A percentile compares a stretch with the other conserved stretches of the same genome.
phyloP scores from a whole-genome alignment of 2,797 vertebrate genomes.

The Triplophysa bombifrons region DNA sequence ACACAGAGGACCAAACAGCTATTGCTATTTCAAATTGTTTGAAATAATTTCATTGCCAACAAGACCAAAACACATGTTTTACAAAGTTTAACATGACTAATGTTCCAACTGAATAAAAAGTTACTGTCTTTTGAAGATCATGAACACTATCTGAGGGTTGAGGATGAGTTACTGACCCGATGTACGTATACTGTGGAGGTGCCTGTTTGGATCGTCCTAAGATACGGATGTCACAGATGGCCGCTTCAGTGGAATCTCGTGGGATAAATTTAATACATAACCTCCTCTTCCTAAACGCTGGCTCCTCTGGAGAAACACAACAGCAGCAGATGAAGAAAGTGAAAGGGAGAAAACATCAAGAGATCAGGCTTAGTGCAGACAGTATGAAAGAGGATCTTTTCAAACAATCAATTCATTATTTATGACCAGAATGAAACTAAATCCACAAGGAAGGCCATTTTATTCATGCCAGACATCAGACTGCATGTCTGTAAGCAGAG shows the following conservation, averaged over 20 bases:
- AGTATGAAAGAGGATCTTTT: constrained; percentile 25
- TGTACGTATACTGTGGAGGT: constrained; percentile 95
- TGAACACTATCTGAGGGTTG: no score
- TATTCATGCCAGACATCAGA: not conserved
- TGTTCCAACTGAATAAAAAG: no score
- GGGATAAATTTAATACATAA: constrained; percentile 98
- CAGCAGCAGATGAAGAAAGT: not conserved
- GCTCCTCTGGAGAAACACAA: constrained; percentile 82
- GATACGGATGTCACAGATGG: constrained; percentile 95
- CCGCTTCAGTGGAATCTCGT: constrained; percentile 96
- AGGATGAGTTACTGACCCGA: constrained; percentile 83
- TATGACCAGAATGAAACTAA: constrained; percentile 1
- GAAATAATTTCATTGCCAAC: no score
- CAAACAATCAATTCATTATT: constrained; percentile 32
- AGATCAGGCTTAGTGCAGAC: not conserved
- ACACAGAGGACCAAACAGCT: no score
- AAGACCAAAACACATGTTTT: no score
- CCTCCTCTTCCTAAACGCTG: constrained; percentile 93
- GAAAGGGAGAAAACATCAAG: not conserved
- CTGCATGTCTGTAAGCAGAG: not conserved
- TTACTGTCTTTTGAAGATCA: no score
- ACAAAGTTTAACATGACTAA: no score
- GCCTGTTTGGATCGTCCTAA: constrained; percentile 94
- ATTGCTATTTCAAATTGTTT: no score
- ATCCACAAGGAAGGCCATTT: constrained; percentile 9